Percentiles rank a stretch among this genome's conserved stretches.
Conservation (phyloP, 2,888 invertebrate species). For the Drosophila tanythrix region DNA sequence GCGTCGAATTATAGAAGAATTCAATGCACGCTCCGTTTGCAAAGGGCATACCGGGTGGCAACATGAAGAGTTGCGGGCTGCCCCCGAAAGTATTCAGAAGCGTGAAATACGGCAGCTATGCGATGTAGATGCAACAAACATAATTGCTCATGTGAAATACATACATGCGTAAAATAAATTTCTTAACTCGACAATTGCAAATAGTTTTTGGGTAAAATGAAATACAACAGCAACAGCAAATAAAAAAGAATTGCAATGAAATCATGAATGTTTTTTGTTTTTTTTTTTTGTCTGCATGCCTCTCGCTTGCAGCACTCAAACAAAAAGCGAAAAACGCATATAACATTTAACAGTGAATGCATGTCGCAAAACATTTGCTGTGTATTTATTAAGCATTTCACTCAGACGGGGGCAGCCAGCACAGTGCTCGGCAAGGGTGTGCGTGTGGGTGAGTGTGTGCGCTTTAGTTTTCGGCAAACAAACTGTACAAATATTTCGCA, state of each 20-base stretch:
- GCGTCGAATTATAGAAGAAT: conserved; percentile 3
- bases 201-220: conserved; percentile 55
- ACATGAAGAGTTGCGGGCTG: conserved; percentile 25
- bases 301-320: conserved; percentile 27
- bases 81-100: conserved; percentile 56
- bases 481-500: conserved; percentile 72
- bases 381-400: conserved; percentile 74
- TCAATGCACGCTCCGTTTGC: background rate
- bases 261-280: conserved; percentile 65
- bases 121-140: conserved; percentile 38
- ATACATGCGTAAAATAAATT: conserved; percentile 43
- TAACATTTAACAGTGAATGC: conserved; percentile 20
- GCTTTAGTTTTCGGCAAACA: conserved; percentile 54
- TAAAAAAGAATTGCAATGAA: conserved; percentile 46
- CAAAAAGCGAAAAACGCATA: conserved; percentile 29
- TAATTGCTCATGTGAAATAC: conserved; percentile 36
- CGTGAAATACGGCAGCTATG: conserved; percentile 47
- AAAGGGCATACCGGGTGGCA: conserved; percentile 14
- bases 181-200: conserved; percentile 44
- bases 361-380: conserved; percentile 25
- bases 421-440: background rate
- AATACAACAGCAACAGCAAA: background rate
- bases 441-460: conserved; percentile 28
- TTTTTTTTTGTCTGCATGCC: conserved; percentile 20
- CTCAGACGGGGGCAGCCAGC: conserved; percentile 15